A percentile compares a stretch with the other conserved stretches of the same genome.
Evolutionary conservation across 2,888 invertebrate species (phyloP).

Genomic region (Phytoseiulus persimilis): DNA sequence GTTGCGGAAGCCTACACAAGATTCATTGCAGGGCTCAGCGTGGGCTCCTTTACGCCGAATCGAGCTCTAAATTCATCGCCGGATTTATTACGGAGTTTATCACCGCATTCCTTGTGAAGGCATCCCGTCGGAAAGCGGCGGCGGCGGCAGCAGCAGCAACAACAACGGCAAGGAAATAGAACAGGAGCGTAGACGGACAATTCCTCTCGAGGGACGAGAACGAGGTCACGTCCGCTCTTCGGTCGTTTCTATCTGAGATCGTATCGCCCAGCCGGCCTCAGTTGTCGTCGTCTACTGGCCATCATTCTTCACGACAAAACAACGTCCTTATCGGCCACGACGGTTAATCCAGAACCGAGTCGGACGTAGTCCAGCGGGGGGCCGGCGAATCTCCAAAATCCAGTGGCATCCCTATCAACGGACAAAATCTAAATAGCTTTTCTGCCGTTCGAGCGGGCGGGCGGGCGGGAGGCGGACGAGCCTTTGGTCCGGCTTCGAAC

Average conservation of each 20-base stretch:
- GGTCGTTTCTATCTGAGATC: conserved; percentile 5
- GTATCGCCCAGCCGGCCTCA: background rate
- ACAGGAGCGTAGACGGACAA: background rate
- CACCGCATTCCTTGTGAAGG: background rate
- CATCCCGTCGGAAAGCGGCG: background rate
- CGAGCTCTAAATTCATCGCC: background rate
- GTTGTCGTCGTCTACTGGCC: background rate
- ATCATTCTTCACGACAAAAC: background rate
- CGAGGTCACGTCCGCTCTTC: background rate
- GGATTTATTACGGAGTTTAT: background rate
- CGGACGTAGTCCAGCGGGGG: background rate
- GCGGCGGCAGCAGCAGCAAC: background rate
- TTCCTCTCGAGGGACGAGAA: background rate
- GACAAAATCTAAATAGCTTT: background rate
- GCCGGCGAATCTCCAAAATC: background rate
- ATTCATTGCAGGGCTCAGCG: background rate
- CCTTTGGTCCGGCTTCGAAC: too few species aligned
- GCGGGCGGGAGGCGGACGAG: too few species aligned
- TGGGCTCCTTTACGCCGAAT: background rate
- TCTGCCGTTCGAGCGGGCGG: background rate
- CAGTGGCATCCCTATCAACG: background rate
- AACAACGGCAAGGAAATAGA: background rate
- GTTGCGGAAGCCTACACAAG: too few species aligned
- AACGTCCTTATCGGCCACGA: background rate
- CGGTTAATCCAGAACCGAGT: background rate